phyloP scores from a whole-genome alignment of 2,113 vertebrate species.

The Dicentrarchus labrax region DNA sequence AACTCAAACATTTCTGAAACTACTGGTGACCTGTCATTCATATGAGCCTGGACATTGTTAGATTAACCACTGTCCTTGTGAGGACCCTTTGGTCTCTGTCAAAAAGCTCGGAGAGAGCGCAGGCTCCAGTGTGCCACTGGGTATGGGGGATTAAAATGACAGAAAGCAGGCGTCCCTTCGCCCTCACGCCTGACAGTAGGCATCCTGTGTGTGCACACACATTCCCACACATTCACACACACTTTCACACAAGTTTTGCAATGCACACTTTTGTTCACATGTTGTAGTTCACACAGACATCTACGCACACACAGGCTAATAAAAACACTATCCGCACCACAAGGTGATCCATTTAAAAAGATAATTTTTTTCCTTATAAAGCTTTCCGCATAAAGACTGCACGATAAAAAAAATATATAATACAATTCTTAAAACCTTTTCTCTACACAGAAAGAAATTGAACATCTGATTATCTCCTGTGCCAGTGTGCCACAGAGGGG shows the following conservation, averaged over 20 bases:
- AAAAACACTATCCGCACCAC: slow-evolving; percentile 83
- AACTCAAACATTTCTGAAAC: slow-evolving; percentile 55
- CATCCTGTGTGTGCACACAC: slow-evolving; percentile 77
- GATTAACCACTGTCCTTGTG: slow-evolving; percentile 69
- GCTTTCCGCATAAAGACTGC: slow-evolving; percentile 87
- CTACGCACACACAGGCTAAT: slow-evolving; percentile 76
- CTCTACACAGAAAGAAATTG: slow-evolving; percentile 83
- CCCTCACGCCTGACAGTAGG: slow-evolving; percentile 77
- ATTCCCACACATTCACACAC: slow-evolving; percentile 49
- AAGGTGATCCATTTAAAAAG: slow-evolving; percentile 87
- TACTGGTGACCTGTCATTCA: slow-evolving; percentile 57
- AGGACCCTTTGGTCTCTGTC: slow-evolving; percentile 79
- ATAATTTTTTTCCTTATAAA: slow-evolving; percentile 86
- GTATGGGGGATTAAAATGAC: slow-evolving; percentile 61
- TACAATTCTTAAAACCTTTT: slow-evolving; percentile 86
- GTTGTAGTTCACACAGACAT: slow-evolving; percentile 61
- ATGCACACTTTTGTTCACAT: slow-evolving; percentile 50
- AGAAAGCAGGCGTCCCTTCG: slow-evolving; percentile 71
- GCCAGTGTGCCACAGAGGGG: slow-evolving; percentile 78
- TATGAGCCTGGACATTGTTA: slow-evolving; percentile 65
- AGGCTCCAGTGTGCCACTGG: slow-evolving; percentile 68
- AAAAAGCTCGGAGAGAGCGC: slow-evolving; percentile 57
- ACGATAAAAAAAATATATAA: slow-evolving; percentile 88
- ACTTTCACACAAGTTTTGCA: slow-evolving; percentile 19
- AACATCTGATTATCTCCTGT: slow-evolving; percentile 86